Evolutionary conservation across 1,140 invertebrate genomes (phyloP).

Genomic region (Drosophila sulfurigaster): DNA sequence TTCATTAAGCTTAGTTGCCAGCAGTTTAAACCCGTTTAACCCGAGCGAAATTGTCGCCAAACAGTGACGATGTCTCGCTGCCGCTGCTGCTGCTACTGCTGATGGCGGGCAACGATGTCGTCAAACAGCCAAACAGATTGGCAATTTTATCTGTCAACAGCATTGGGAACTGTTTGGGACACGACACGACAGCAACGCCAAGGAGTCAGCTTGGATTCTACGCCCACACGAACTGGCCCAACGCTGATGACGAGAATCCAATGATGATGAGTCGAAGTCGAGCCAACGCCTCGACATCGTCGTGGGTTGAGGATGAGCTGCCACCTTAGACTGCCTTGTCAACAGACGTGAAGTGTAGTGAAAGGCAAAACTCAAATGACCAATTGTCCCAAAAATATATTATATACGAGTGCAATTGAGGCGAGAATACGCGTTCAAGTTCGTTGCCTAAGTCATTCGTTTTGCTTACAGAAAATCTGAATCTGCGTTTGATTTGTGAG

Average conservation of each 20-base stretch:
- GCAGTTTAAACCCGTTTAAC: conserved; percentile 79
- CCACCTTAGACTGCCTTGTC: conserved; percentile 16
- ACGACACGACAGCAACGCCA: conserved; percentile 17
- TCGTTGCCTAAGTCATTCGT: conserved; percentile 48
- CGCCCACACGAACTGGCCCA: conserved; percentile 63
- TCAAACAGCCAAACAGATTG: conserved; percentile 61
- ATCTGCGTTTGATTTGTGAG: background rate
- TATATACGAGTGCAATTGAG: background rate
- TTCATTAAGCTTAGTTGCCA: conserved; percentile 76
- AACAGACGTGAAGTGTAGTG: conserved; percentile 28
- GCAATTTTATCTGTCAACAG: conserved; percentile 81
- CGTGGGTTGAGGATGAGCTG: conserved; percentile 14
- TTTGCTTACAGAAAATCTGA: conserved; percentile 36
- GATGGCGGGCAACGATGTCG: conserved; percentile 28
- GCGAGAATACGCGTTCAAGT: conserved; percentile 23
- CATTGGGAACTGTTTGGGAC: conserved; percentile 53
- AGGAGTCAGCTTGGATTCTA: conserved; percentile 12
- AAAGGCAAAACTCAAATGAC: conserved; percentile 56
- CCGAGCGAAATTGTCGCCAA: conserved; percentile 71
- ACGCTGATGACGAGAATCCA: conserved; percentile 28
- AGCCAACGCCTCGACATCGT: conserved; percentile 19
- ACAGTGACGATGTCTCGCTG: conserved; percentile 7
- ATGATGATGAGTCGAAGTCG: conserved; percentile 18
- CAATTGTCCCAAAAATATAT: conserved; percentile 17
- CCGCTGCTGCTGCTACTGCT: background rate